Evolutionary conservation across 2,113 vertebrate species (phyloP), one percentile per base, ranked within the genome.

Genomic region (Oncorhynchus kisutch): DNA sequence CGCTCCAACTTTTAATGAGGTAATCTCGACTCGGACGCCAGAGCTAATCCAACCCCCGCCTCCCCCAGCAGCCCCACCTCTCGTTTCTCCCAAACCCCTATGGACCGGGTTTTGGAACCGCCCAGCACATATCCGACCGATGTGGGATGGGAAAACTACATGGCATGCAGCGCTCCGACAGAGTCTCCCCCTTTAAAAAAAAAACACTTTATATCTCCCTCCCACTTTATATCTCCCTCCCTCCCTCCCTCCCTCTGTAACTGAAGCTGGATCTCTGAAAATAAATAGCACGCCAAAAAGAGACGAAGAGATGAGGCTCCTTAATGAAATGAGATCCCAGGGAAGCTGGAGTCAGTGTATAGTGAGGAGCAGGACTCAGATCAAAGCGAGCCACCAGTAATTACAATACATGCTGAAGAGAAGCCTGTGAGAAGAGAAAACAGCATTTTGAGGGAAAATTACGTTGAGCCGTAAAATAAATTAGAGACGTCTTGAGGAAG

Each of bases 391-490:
- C 80, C 66, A 75, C 72, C 22, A 66, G 79, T 90, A 93, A 92
- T 93, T 92, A 91, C 82, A 92, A 88, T 85, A 81, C 87, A 89
- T 76, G 79, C 84, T 85, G 87, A 89, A 90, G 88, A 90, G 80
- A 76, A 83, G 78, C 75, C 66, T 59, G 78, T 75, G 71, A 80
- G 67, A 75, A 81, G 84, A 86, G 82, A 89, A 87, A 90, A 91
- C 87, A 73, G 89, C 84, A 87, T 87, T 85, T 90, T 88, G 81
- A 86, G 86, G 81, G 14, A 90, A 93, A 91, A 89, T 90, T 81
- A 91, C 91, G 88, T 93, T 91, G 89, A 92, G 90, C 86, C 80
- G 81, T 86, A 91, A 78, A 88, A 89, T 88, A 86, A 92, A 90
- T 81, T 84, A 88, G 82, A 88, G 75, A 39, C 75, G 87, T 92